Conservation (phyloP, 2,113 vertebrate species). For the Donacobius atricapilla region DNA sequence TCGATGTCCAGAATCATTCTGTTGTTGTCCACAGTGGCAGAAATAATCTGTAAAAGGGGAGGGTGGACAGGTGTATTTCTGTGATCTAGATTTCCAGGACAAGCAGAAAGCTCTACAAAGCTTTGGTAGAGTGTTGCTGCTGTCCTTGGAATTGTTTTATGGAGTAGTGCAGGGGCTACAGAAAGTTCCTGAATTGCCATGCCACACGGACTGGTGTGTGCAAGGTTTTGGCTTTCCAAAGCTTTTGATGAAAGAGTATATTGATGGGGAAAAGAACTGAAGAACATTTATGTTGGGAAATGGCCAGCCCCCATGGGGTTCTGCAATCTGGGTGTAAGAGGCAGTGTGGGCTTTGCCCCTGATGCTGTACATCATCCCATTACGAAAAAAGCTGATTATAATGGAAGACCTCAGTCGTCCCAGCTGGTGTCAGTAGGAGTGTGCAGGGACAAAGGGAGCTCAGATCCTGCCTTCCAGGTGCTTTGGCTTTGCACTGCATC, state of each 20-base stretch:
- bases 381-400: neutral
- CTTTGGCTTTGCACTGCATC: neutral
- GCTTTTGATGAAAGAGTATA: neutral
- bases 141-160: neutral
- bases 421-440: neutral
- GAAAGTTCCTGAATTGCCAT: neutral
- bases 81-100: neutral
- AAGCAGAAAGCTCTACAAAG: neutral
- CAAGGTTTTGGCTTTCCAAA: neutral
- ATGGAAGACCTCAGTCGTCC: neutral
- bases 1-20: slow-evolving; percentile 70
- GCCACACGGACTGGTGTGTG: neutral
- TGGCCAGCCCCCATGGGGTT: neutral
- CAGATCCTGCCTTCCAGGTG: neutral
- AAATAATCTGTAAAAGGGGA: neutral
- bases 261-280: neutral
- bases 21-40: slow-evolving; percentile 52
- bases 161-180: no score
- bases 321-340: neutral
- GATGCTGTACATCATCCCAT: neutral
- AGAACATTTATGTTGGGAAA: neutral
- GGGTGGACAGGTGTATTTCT: neutral
- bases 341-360: neutral
- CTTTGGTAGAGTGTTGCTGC: fast-evolving
- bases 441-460: neutral